Evolutionary conservation across 2,888 invertebrate species (phyloP), one percentile per base, ranked within the genome.

Genomic region (Taenaris catops): DNA sequence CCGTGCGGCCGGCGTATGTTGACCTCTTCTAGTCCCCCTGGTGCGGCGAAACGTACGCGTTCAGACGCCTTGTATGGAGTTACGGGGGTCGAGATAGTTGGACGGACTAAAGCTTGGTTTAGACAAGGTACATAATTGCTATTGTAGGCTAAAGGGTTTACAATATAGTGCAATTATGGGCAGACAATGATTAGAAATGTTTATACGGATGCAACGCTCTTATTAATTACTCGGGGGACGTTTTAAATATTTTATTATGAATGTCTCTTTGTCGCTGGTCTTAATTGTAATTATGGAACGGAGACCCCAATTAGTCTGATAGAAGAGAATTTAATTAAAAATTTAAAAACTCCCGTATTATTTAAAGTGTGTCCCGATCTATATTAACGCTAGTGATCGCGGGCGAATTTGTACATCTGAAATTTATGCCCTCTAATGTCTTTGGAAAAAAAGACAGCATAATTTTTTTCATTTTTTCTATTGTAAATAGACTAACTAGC

Each of bases 71-170:
- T 49, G 59, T 56, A 58, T 49, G 56, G 51, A 50, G 51, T 42
- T 46, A 39, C 42, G 41, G 38, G 40, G 52, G 38, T 50, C 55
- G 31, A 32, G 25, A 29, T 31, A 11, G 11, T 12, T 55, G 51
- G 56, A 36, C 44, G 45, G 41, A 46, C 47, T 55, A 55, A 65
- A 58, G 70, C 68, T 62, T 67, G 72, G 67, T 73, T 80, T 74
- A 76, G 79, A 83, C 76, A 76, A 62, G 66, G 63, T 63, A 66
- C 60, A 70, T 78, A 81, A 78, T 79, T 75, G 70, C 70, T 64
- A 69, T 73, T 72, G 69, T 67, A 55, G 53, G 63, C 58, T 63
- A 68, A 67, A 63, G 70, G 73, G 63, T 65, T 71, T 67, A 73
- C 68, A 68, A 72, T 72, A 73, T 65, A 63, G 62, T 63, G 63